These are phyloP conservation scores for Orchesella cincta DNA, from an alignment of 1,140 invertebrate species.

Conservation along the genomic window DNA sequence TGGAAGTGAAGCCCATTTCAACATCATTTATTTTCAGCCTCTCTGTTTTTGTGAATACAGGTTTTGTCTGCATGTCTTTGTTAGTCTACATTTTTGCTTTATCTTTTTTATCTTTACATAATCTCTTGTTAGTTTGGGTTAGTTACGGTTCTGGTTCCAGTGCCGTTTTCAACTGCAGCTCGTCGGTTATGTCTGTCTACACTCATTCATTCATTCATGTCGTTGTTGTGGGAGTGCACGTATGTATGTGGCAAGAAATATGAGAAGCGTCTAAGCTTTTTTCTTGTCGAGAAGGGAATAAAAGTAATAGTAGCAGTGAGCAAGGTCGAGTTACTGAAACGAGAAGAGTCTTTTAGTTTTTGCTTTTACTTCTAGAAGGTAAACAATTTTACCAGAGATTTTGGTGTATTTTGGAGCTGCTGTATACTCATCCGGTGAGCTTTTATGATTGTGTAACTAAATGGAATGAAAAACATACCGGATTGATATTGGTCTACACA, in stretches of 20 bases:
- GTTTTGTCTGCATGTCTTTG: too few species aligned
- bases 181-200: neutral
- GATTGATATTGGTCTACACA: neutral
- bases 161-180: neutral
- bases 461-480: neutral
- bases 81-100: too few species aligned
- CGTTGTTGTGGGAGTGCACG: neutral
- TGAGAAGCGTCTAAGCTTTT: neutral
- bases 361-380: neutral
- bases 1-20: too few species aligned
- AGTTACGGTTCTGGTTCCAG: neutral
- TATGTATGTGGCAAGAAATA: neutral
- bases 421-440: neutral
- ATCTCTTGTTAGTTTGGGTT: neutral
- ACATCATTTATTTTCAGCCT: too few species aligned
- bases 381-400: constrained; percentile 2
- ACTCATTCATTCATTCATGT: neutral
- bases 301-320: neutral
- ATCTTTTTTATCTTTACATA: neutral
- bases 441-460: constrained; percentile 15
- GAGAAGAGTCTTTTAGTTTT: neutral
- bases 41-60: too few species aligned
- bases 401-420: neutral
- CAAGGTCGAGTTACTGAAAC: neutral
- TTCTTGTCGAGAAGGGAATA: neutral